Evolutionary conservation across 1,140 invertebrate species (phyloP).

Genomic region (Tetramorium simillimum): DNA sequence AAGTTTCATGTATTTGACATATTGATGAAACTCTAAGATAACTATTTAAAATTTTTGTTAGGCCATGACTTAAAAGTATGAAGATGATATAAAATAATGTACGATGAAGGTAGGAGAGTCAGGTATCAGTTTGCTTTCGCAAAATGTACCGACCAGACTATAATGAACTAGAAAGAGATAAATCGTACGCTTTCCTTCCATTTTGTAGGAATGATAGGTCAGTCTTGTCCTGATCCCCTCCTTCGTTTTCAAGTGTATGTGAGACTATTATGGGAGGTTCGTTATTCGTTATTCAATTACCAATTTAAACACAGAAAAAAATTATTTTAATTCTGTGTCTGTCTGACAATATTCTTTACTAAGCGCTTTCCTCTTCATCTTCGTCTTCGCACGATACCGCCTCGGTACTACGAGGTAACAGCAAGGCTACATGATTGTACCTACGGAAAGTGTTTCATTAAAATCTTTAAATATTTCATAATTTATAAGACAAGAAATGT

Average conservation of each 20-base stretch:
- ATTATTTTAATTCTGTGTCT: constrained; percentile 36
- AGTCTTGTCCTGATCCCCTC: constrained; percentile 78
- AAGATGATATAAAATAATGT: constrained; percentile 54
- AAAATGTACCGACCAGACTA: constrained; percentile 61
- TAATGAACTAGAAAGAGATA: constrained; percentile 70
- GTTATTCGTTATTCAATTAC: constrained; percentile 77
- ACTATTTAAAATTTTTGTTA: constrained; percentile 73
- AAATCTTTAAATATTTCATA: background rate
- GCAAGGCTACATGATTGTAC: constrained; percentile 81
- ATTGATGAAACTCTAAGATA: constrained; percentile 69
- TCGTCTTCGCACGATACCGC: constrained; percentile 73
- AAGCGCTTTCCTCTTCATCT: constrained; percentile 81
- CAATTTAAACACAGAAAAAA: constrained; percentile 64
- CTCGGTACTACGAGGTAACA: constrained; percentile 81
- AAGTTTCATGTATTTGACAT: constrained; percentile 67
- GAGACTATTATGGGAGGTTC: constrained; percentile 74
- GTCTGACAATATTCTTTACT: constrained; percentile 62
- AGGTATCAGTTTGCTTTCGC: constrained; percentile 51
- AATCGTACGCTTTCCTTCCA: constrained; percentile 68
- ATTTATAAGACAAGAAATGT: background rate
- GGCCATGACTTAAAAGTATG: constrained; percentile 64
- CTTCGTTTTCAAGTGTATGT: constrained; percentile 60
- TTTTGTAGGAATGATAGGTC: constrained; percentile 73
- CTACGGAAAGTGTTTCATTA: constrained; percentile 65
- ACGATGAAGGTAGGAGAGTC: constrained; percentile 50